Conservation (phyloP, 2,113 vertebrate genomes). For the Globicephala melas region DNA sequence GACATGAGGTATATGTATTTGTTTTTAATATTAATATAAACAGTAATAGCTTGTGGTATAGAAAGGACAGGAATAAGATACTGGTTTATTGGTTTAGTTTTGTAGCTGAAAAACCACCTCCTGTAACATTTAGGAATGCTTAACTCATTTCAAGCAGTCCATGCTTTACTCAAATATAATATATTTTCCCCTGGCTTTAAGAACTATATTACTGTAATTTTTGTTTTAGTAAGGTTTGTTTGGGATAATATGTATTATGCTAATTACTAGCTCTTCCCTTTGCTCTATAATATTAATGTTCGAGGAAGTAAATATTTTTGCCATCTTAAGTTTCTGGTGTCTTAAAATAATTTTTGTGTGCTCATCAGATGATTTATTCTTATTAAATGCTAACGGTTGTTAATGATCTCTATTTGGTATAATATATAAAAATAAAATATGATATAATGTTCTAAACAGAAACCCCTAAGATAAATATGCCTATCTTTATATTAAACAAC, state of each 20-base stretch:
- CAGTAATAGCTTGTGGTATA: not conserved
- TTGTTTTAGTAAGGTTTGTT: slow-evolving; percentile 25
- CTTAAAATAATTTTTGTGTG: not conserved
- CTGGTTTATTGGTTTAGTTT: not conserved
- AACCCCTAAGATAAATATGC: not conserved
- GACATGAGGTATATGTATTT: not conserved
- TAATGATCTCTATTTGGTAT: not conserved
- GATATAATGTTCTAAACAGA: not conserved
- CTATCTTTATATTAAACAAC: slow-evolving; percentile 39
- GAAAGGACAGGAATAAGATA: slow-evolving; percentile 19
- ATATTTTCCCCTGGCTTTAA: not conserved
- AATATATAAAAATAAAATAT: not conserved
- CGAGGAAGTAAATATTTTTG: slow-evolving; percentile 18
- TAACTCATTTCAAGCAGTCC: not conserved
- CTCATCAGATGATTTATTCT: slow-evolving; percentile 23
- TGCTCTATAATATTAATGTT: not conserved
- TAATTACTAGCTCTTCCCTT: slow-evolving; percentile 16
- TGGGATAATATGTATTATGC: not conserved
- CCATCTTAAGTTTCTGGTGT: slow-evolving; percentile 24
- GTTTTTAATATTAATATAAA: slow-evolving; percentile 23
- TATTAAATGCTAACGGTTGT: not conserved
- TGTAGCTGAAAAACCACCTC: not conserved
- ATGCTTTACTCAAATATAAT: not conserved
- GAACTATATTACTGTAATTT: not conserved
- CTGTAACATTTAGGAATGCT: not conserved